Base-by-base conservation (phyloP, 2,113 vertebrate species). In the Prochilodus magdalenae region DNA sequence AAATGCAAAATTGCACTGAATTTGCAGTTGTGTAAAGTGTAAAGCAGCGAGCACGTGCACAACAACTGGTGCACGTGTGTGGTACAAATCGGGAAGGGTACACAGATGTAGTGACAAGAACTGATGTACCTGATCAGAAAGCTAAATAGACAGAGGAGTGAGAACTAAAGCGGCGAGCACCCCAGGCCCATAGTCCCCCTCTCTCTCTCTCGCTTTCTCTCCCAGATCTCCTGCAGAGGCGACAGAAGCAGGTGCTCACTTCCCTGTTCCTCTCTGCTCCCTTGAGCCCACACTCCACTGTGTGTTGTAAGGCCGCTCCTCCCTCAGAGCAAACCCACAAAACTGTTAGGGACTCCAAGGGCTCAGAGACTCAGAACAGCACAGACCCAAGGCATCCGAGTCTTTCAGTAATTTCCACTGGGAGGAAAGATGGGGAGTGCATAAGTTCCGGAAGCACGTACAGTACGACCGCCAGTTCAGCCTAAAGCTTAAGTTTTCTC, bases 281-380 rank as follows among this genome's bases (percentile, higher is more conserved):
- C 57, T 13, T 44, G 8, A n/a, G 81, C 12, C 75, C 82, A 77
- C 81, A 49, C 60, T 60, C 67, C 85, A 77, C 65, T 82, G 82
- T 84, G 49, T 84, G 84, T 73, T 73, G 74, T 62, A 73, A 83
- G 88, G 87, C 87, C 83, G 65, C 55, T 83, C 59, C 53, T 72
- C 65, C 82, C 80, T 85, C 18, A 5, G 0, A 81, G 86, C 83
- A 60, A 40, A 59, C 75, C 79, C 85, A 69, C 70, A 71, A 74
- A 89, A 87, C 85, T 73, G 3, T 51, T 44, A 24, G 53, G 24
- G 18, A 15, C 26, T 67, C 16, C 10, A 15, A 77, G 66, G 55
- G 69, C 70, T 60, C 20, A 63, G 53, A 74, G 65, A 72, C 53
- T 27, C 13, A 47, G 57, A 30, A 27, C 57, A 47, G 57, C 51